Base-by-base conservation (phyloP, 1,140 invertebrate species). In the Drosophila ohnishii region DNA sequence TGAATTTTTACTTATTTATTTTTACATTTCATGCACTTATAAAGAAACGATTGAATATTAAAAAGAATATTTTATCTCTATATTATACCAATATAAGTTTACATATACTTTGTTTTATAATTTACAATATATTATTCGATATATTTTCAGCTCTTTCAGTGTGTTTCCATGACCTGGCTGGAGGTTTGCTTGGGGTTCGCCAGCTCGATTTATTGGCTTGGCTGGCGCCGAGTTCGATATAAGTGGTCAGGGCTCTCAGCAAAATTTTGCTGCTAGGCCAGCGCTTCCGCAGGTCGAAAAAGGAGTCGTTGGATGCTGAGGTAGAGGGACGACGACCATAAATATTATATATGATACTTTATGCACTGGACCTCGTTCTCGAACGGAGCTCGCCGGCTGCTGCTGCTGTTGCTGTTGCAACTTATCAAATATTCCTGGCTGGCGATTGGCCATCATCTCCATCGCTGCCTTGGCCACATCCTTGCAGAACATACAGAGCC, bases 311-410 rank as follows among this genome's bases (percentile, higher is more conserved):
- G 51, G 39, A 34, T 42, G 42, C 14, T 13, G 47, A 11, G 32
- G 55, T 10, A 22, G 37, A 13, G 51, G 72, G 67, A 69, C 75
- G 51, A n/a, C 13, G 51, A 65, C 69, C 80, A 90, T 90, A 90
- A 90, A 90, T 90, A 87, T 90, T 90, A 90, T 87, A 90, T 90
- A 83, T 90, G 87, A 90, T 90, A 90, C 82, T 76, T 89, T 84
- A 84, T 75, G 70, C 77, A 64, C 61, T 69, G 57, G 58, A 64
- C 55, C 53, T 58, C 59, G 62, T 47, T 50, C 57, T 40, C 70
- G 57, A 60, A 47, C 42, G 53, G 47, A 30, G 50, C 19, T 48
- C 44, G 66, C 47, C 58, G 40, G 11, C 16, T 42, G 56, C 32
- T 53, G 56, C 45, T 64, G 22, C 32, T 64, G 14, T 4, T 28